These are phyloP conservation scores for Pygoscelis adeliae DNA, from an alignment of 2,113 vertebrate species.

Conservation along the genomic window DNA sequence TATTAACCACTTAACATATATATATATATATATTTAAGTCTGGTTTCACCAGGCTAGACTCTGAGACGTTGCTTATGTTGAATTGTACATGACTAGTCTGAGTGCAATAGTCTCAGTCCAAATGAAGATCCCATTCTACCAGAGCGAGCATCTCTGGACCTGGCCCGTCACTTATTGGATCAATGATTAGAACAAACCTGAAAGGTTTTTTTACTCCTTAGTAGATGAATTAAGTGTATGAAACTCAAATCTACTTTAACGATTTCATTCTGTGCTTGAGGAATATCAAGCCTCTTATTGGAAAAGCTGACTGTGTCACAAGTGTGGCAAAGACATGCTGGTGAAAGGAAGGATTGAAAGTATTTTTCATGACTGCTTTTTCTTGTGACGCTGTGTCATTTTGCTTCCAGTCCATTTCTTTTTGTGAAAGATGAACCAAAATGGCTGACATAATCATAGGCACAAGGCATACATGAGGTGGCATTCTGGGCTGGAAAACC, in stretches of 20 bases:
- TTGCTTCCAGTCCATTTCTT: background rate
- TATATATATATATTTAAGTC: background rate
- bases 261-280: background rate
- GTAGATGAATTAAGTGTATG: background rate
- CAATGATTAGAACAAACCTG: background rate
- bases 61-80: background rate
- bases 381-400: background rate
- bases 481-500: conserved; percentile 40
- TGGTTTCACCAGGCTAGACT: background rate
- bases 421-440: conserved; percentile 2
- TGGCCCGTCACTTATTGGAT: background rate
- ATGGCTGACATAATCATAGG: conserved; percentile 11
- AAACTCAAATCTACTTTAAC: background rate
- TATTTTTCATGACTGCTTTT: background rate
- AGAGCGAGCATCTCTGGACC: background rate
- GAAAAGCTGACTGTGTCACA: background rate
- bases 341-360: background rate
- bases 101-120: background rate
- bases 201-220: background rate
- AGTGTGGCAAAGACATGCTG: background rate
- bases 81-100: background rate
- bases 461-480: conserved; percentile 3
- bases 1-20: background rate
- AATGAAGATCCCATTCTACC: background rate
- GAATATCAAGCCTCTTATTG: background rate